Evolutionary conservation across 2,888 invertebrate genomes (phyloP), one percentile per base, ranked within the genome.

Genomic region (Pimpla rufipes): DNA sequence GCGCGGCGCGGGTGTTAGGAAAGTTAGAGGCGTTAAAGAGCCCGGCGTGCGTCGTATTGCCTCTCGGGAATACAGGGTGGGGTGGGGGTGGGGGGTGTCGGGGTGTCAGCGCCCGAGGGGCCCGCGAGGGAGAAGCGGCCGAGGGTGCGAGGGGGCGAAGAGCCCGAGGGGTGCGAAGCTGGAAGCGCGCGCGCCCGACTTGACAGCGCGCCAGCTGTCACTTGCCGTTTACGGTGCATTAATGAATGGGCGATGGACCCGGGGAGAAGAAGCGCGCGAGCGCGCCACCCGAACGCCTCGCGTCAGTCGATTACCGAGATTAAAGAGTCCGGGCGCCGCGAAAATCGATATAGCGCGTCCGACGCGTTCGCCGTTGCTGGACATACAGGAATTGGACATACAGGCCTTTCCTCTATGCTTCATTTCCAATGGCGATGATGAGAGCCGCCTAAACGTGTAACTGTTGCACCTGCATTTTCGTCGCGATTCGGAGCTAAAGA

Each of bases 121-220:
- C 66, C 21, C 8, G 67, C 76, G 42, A 45, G 76, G 74, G 80
- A 52, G 66, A 66, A 35, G 45, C 37, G 75, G 8, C 35, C n/a
- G 83, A 62, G 68, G 55, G 50, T 64, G 68, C 16, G 57, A 40
- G 62, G 42, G 21, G 23, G 62, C 29, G 57, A 29, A 8, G 42
- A 42, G 7, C 42, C 11, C 42, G 11, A 7, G 7, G 45, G 16
- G 47, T 29, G 40, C 55, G 52, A n/a, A n/a, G n/a, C n/a, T 40
- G 59, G 77, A 47, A 84, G 85, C 86, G 75, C 81, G 85, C 29
- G 29, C 29, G 85, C n/a, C n/a, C n/a, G 86, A 88, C 87, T 88
- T 85, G 87, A 87, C 86, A 86, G 84, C 85, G 86, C 86, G 89
- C 88, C 89, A 89, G 88, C 88, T 89, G 88, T 88, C 88, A 87